phyloP scores from a whole-genome alignment of 92 coral and sea anemone species.

The Umimayanthus chanpuru region DNA sequence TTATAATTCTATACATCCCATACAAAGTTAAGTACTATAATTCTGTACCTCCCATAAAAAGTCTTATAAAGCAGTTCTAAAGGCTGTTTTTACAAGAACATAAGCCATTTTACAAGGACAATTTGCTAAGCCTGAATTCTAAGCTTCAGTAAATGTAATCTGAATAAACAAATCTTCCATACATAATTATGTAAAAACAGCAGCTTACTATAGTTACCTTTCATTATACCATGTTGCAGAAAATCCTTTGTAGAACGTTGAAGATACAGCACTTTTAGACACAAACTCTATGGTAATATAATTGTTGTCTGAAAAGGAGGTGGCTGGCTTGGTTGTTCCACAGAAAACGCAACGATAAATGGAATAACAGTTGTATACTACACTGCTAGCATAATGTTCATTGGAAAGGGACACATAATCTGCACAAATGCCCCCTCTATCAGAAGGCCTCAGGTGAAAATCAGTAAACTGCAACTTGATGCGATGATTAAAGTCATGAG shows the following conservation, averaged over 20 bases:
- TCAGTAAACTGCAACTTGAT: constrained; percentile 29
- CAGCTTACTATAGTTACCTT: not conserved
- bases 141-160: not conserved
- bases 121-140: not conserved
- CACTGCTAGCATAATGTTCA: not conserved
- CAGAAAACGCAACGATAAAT: constrained; percentile 5
- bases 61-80: no score
- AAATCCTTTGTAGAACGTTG: not conserved
- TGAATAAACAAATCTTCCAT: not conserved
- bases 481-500: constrained; percentile 5
- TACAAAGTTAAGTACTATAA: no score
- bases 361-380: not conserved
- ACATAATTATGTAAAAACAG: no score
- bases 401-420: constrained; percentile 20
- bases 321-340: constrained; percentile 8
- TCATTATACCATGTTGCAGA: constrained; percentile 36
- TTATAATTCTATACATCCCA: no score
- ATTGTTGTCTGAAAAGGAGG: constrained; percentile 24
- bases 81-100: no score
- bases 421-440: not conserved
- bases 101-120: no score
- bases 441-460: constrained; percentile 4
- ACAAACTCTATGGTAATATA: constrained; percentile 2
- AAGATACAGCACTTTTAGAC: not conserved
- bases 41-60: no score